Conservation (phyloP, 2,797 vertebrate genomes). For the Gallinago nigripennis region DNA sequence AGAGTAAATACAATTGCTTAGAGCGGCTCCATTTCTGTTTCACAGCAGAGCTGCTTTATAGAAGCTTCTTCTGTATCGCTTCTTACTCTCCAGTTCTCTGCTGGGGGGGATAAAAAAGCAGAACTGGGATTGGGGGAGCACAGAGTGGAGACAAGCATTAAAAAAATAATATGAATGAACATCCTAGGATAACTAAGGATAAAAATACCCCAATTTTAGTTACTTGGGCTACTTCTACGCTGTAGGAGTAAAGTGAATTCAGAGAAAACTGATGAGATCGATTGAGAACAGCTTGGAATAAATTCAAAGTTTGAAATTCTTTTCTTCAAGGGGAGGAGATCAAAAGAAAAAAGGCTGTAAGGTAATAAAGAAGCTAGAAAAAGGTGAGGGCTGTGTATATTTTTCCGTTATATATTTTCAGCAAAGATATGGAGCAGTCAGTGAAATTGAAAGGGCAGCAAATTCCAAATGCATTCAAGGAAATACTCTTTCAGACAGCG, state of each 20-base stretch:
- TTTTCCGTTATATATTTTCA: background rate
- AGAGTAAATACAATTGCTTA: background rate
- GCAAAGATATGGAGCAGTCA: background rate
- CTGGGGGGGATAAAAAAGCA: background rate
- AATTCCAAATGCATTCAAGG: background rate
- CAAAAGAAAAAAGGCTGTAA: background rate
- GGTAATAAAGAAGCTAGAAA: background rate
- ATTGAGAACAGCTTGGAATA: background rate
- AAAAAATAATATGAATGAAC: background rate
- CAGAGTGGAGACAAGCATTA: background rate
- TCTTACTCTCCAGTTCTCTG: background rate
- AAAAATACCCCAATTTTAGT: background rate
- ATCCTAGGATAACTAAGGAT: background rate
- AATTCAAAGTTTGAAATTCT: slow-evolving; percentile 9
- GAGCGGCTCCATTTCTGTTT: background rate
- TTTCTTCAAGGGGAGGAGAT: background rate
- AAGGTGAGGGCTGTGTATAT: background rate
- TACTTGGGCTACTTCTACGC: background rate
- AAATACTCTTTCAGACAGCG: background rate
- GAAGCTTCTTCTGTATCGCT: background rate
- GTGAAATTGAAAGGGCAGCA: background rate
- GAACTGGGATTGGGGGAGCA: background rate
- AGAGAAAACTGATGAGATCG: background rate
- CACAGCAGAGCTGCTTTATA: background rate
- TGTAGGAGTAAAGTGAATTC: background rate